These are phyloP conservation scores for Cerastis leucographa DNA, from an alignment of 2,888 invertebrate species.

Conservation along the genomic window DNA sequence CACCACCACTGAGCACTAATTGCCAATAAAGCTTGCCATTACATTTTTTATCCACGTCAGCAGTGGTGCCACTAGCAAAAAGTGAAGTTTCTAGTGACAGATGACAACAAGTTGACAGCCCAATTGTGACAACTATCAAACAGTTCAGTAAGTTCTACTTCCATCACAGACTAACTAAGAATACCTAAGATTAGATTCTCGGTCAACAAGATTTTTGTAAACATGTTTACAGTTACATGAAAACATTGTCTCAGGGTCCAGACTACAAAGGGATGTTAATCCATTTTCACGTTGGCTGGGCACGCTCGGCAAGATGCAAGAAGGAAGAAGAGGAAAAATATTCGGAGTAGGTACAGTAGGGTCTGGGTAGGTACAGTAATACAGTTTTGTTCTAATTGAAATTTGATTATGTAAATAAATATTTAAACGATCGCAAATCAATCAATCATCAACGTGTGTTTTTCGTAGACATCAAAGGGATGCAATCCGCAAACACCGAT, in stretches of 20 bases:
- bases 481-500: too few relatives aligned
- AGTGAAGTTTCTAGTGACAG: slow-evolving; percentile 31
- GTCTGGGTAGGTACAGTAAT: too few relatives aligned
- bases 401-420: too few relatives aligned
- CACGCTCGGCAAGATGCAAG: not conserved
- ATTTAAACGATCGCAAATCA: too few relatives aligned
- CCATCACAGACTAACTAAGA: too few relatives aligned
- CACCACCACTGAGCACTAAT: slow-evolving; percentile 82
- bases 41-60: slow-evolving; percentile 73
- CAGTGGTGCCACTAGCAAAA: slow-evolving; percentile 53
- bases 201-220: not conserved
- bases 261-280: not conserved
- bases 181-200: slow-evolving; percentile 10
- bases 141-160: not conserved
- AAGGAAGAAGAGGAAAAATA: too few relatives aligned
- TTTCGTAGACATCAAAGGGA: too few relatives aligned
- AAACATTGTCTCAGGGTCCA: not conserved
- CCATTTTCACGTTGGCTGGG: not conserved
- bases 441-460: too few relatives aligned
- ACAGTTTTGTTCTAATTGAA: too few relatives aligned
- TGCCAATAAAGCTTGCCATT: slow-evolving; percentile 68
- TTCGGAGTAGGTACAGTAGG: too few relatives aligned
- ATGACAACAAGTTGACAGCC: slow-evolving; percentile 14
- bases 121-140: not conserved
- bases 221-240: too few relatives aligned